These are phyloP conservation scores for Lagodon rhomboides DNA, from an alignment of 2,797 vertebrate genomes.

Conservation along the genomic window DNA sequence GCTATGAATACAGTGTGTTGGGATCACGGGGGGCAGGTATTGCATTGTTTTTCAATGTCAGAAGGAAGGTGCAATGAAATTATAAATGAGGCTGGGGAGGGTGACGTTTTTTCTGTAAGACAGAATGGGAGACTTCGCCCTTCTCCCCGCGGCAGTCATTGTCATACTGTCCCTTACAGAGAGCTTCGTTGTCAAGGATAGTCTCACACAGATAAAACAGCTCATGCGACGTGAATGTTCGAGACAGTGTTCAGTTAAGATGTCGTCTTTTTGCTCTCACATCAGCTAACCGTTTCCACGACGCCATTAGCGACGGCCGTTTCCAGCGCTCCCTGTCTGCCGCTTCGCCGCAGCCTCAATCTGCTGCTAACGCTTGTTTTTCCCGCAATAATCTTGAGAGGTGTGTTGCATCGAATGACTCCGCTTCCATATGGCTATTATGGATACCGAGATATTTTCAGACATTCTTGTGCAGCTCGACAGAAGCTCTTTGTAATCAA, in stretches of 20 bases:
- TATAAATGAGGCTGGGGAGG: too few species aligned
- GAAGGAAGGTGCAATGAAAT: too few species aligned
- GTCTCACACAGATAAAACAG: not conserved
- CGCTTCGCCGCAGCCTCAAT: conserved; percentile 28
- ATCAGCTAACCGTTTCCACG: conserved; percentile 32
- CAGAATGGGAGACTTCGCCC: not conserved
- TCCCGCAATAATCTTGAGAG: conserved; percentile 45
- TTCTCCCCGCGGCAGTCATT: not conserved
- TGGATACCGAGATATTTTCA: conserved; percentile 68
- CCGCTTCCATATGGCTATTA: conserved; percentile 58
- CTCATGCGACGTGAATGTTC: too few species aligned
- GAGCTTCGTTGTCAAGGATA: not conserved
- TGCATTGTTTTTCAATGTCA: not conserved
- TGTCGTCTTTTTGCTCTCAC: conserved; percentile 5
- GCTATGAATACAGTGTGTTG: not conserved
- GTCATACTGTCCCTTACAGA: not conserved
- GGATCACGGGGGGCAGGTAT: too few species aligned
- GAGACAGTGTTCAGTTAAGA: too few species aligned
- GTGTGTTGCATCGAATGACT: conserved; percentile 60
- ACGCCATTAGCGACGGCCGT: conserved; percentile 2
- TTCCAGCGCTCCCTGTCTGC: conserved; percentile 27
- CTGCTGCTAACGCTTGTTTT: conserved; percentile 35
- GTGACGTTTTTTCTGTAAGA: too few species aligned
- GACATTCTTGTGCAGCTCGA: conserved; percentile 50
- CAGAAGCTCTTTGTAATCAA: conserved; percentile 72